Conservation (phyloP, 2,797 vertebrate genomes). For the Sus cebifrons region DNA sequence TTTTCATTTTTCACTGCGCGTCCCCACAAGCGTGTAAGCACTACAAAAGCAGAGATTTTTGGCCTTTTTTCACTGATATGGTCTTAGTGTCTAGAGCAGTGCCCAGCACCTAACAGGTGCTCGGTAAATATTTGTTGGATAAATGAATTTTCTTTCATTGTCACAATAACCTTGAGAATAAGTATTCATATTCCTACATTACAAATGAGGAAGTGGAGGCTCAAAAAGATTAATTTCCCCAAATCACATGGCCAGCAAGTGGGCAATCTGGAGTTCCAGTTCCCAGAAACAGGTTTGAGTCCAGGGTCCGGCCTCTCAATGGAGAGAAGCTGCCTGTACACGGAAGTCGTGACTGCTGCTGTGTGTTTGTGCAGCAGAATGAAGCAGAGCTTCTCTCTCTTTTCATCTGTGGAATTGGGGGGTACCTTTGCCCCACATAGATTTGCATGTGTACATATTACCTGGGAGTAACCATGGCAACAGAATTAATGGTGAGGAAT, state of each 20-base stretch:
- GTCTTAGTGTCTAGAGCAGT: not conserved
- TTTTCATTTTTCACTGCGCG: not conserved
- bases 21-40: not conserved
- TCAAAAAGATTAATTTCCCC: not conserved
- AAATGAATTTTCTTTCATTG: not conserved
- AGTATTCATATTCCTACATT: constrained; percentile 12
- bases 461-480: constrained; percentile 82
- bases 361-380: not conserved
- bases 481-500: constrained; percentile 70
- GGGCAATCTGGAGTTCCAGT: not conserved
- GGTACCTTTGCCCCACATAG: not conserved
- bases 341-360: not conserved
- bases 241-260: not conserved
- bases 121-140: constrained; percentile 37
- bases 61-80: not conserved
- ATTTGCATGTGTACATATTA: constrained; percentile 26
- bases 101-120: not conserved
- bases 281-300: not conserved
- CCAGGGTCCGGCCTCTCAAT: not conserved
- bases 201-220: not conserved
- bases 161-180: constrained; percentile 16
- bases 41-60: not conserved
- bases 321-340: not conserved
- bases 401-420: not conserved
- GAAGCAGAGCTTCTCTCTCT: not conserved